A percentile compares a stretch with the other conserved stretches of the same genome.
Conservation (phyloP, 2,797 vertebrate genomes). For the Rhinichthys osculus region DNA sequence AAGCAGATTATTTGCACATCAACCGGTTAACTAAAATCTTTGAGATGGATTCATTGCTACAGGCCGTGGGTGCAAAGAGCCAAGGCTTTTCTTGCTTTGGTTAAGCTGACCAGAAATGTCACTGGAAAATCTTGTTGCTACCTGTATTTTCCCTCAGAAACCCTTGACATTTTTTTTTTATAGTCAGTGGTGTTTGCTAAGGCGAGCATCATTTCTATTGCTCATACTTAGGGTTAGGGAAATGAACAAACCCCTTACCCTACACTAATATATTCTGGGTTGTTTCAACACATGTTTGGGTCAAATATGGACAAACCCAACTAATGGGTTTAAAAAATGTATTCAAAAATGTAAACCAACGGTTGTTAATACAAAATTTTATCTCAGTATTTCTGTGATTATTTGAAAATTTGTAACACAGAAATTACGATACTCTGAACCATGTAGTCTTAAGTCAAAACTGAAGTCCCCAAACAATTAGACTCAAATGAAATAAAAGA, state of each 20-base stretch:
- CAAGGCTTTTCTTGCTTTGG: conserved; percentile 27
- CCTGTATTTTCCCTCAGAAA: conserved; percentile 53
- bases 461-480: neutral
- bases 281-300: no score
- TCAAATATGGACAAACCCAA: no score
- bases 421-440: neutral
- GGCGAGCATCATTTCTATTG: neutral
- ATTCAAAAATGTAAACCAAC: no score
- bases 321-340: no score
- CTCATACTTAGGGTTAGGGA: neutral
- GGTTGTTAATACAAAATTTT: no score
- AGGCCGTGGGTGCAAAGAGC: conserved; percentile 60
- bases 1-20: conserved; percentile 76
- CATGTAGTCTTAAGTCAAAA: neutral
- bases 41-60: conserved; percentile 75
- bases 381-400: neutral
- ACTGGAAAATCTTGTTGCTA: conserved; percentile 52
- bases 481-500: neutral
- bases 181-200: conserved; percentile 21
- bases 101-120: conserved; percentile 43
- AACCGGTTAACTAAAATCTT: conserved; percentile 67
- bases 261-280: neutral
- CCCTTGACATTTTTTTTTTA: neutral
- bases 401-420: neutral
- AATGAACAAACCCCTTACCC: neutral